Conservation (phyloP, 2,113 vertebrate genomes). For the Cryptomyrus ogoouensis region DNA sequence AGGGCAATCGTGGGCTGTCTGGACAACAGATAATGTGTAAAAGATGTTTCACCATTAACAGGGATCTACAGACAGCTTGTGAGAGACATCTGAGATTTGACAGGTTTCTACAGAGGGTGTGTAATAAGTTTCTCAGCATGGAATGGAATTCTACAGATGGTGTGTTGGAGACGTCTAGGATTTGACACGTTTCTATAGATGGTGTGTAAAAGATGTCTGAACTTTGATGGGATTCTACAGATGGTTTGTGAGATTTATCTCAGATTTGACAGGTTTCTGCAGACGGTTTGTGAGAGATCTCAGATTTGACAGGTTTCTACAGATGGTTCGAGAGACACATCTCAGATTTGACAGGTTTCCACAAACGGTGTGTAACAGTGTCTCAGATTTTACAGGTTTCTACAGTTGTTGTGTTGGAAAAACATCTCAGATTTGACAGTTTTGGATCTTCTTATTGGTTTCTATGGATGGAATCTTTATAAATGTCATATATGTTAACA, state of each 20-base stretch:
- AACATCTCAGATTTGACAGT: not conserved
- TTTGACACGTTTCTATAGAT: not conserved
- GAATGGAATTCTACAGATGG: not conserved
- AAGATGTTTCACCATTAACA: not conserved
- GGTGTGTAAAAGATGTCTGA: not conserved
- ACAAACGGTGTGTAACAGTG: not conserved
- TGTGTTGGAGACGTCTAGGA: not conserved
- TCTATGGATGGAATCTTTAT: not conserved
- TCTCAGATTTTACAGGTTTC: conserved; percentile 3
- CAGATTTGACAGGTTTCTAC: conserved; percentile 4
- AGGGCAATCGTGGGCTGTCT: not conserved
- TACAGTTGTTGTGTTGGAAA: not conserved
- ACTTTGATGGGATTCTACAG: not conserved
- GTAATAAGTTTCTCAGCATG: conserved; percentile 2
- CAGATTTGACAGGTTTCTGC: not conserved
- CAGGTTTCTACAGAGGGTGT: not conserved
- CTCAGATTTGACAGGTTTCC: not conserved
- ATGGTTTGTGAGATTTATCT: not conserved
- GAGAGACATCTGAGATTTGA: not conserved
- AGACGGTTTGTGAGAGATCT: not conserved
- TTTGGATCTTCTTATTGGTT: not conserved
- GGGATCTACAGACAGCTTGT: not conserved
- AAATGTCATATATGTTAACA: not conserved
- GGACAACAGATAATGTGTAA: not conserved
- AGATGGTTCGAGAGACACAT: not conserved